Evolutionary conservation across 2,113 vertebrate species (phyloP).

Genomic region (Nettapus auritus): DNA sequence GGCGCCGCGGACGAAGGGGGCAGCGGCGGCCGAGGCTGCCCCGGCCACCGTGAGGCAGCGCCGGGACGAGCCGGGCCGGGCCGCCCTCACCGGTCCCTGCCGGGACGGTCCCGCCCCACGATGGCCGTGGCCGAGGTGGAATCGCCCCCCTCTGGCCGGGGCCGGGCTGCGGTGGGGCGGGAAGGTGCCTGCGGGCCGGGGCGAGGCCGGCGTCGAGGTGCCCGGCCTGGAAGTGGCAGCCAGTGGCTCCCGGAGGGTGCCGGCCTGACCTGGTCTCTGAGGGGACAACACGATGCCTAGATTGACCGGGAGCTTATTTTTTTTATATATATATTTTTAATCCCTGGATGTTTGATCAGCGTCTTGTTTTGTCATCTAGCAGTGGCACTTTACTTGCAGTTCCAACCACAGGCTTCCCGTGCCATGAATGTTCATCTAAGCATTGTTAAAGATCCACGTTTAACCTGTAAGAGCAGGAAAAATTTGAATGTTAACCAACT

Average conservation of each 20-base stretch:
- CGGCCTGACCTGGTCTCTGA: not conserved
- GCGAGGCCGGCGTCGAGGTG: fast-evolving
- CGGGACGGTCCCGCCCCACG: not conserved
- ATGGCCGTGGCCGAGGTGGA: not conserved
- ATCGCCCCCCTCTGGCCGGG: not conserved
- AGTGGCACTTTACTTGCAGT: not conserved
- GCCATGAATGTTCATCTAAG: not conserved
- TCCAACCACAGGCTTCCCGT: not conserved
- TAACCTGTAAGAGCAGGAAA: not conserved
- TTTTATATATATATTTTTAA: too few relatives aligned
- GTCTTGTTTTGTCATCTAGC: not conserved
- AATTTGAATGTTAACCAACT: not conserved
- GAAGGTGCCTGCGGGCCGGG: not conserved
- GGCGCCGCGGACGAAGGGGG: not conserved
- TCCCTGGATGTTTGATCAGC: not conserved
- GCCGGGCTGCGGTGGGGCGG: not conserved
- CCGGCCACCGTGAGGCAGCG: not conserved
- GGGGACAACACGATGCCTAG: not conserved
- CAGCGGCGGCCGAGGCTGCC: not conserved
- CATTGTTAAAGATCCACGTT: not conserved
- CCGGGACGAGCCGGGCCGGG: too few relatives aligned
- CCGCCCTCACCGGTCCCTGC: not conserved
- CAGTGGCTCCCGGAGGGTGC: not conserved
- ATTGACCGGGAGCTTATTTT: too few relatives aligned
- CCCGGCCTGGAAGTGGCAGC: not conserved